Evolutionary conservation across 2,888 invertebrate species (phyloP), one percentile per base, ranked within the genome.

Genomic region (Coleophora deauratella): DNA sequence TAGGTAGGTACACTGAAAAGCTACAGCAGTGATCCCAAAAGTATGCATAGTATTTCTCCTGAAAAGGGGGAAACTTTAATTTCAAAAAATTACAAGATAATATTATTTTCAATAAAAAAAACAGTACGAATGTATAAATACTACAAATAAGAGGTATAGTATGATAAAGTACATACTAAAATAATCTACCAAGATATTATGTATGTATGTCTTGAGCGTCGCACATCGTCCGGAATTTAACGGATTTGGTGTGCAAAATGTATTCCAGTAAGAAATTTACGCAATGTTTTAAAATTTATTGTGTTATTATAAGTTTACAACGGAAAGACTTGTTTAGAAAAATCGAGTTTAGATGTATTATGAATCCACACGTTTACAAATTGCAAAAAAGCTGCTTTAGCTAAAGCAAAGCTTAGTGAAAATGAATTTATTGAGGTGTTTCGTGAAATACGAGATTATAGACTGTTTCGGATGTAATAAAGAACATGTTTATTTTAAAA

Each of bases 341-440:
- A 21, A 21, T 4, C 21, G 21, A 21, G 21, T 21, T 21, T 21
- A 3, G 21, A 4, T 4, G 21, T 21, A 6, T 4, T 21, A 21
- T 21, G 6, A 21, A 21, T 21, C 21, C 21, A 21, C 21, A 4
- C 6, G 21, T 52, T 10, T 1, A 36, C 10, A n/a, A 49, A 44
- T 66, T 66, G 74, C 74, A 52, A 72, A 73, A 40, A 81, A 81
- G 81, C 80, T 66, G 77, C 78, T 66, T 75, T 65, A 79, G 81
- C 77, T 49, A 45, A 82, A 82, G 81, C 81, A 62, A 74, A 80
- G 77, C 66, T 55, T 35, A 27, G 27, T 14, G 33, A 33, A 6
- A 53, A 52, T 47, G 42, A 46, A 42, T 52, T 48, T 42, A 42
- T 50, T 46, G 42, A 37, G 42, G 38, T 48, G 45, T 21, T 47